phyloP scores from a whole-genome alignment of 37 sponge, comb jelly and placozoan genomes.

The Mnemiopsis leidyi region DNA sequence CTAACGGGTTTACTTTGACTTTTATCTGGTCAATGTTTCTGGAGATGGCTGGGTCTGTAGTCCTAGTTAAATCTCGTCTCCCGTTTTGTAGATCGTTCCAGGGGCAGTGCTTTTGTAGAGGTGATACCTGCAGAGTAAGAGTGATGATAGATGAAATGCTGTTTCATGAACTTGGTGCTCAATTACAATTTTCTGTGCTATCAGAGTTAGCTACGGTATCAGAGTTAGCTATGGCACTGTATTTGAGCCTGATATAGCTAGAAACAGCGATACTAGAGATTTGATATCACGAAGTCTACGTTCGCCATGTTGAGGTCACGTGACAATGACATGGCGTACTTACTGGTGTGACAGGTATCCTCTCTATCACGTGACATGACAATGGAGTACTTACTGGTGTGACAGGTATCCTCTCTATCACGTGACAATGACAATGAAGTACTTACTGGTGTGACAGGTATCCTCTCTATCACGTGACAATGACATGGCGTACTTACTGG shows the following conservation, averaged over 20 bases:
- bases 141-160: too few species aligned
- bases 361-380: not conserved
- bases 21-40: conserved; percentile 1
- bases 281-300: not conserved
- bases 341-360: not conserved
- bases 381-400: conserved; percentile 24
- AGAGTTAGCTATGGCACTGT: too few species aligned
- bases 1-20: not conserved
- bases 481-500: not conserved
- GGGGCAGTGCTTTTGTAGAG: conserved; percentile 18
- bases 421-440: not conserved
- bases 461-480: not conserved
- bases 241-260: too few species aligned
- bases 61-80: not conserved
- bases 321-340: not conserved
- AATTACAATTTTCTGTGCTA: too few species aligned
- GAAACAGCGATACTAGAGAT: too few species aligned
- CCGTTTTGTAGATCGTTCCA: not conserved
- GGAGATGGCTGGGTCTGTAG: not conserved
- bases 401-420: conserved; percentile 41
- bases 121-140: not conserved
- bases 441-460: not conserved
- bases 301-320: not conserved
- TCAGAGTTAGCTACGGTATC: too few species aligned
- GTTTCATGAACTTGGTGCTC: too few species aligned